A percentile compares a stretch with the other conserved stretches of the same genome.
phyloP scores from a whole-genome alignment of 2,113 vertebrate species.

The Aepyceros melampus region DNA sequence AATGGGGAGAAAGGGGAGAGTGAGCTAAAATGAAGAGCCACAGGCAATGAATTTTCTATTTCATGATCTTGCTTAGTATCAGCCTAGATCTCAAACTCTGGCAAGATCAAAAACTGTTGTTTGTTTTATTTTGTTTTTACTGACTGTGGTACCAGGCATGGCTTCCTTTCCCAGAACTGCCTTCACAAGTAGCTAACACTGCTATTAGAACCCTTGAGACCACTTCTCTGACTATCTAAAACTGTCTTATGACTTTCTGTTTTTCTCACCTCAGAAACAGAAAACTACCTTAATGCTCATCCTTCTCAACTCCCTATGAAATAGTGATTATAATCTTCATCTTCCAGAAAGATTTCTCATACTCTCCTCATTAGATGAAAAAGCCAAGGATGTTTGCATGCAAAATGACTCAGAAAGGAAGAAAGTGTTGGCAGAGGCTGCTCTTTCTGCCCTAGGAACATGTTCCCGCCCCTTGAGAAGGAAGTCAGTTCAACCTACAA shows the following conservation, averaged over 20 bases:
- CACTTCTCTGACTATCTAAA: not conserved
- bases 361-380: not conserved
- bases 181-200: not conserved
- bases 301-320: not conserved
- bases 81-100: not conserved
- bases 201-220: not conserved
- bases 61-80: not conserved
- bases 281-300: not conserved
- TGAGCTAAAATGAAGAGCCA: not conserved
- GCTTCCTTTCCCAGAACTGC: conserved; percentile 23
- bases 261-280: not conserved
- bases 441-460: conserved; percentile 5
- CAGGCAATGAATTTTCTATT: not conserved
- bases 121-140: conserved; percentile 8
- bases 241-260: not conserved
- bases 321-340: conserved; percentile 8
- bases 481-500: not conserved
- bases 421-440: conserved; percentile 10
- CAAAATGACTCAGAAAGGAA: conserved; percentile 57
- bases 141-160: not conserved
- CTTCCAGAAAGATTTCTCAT: conserved; percentile 9
- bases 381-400: conserved; percentile 37
- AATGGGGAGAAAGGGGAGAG: not conserved
- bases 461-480: not conserved
- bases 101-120: not conserved